Conservation (phyloP, 2,113 vertebrate genomes). For the Puma concolor region DNA sequence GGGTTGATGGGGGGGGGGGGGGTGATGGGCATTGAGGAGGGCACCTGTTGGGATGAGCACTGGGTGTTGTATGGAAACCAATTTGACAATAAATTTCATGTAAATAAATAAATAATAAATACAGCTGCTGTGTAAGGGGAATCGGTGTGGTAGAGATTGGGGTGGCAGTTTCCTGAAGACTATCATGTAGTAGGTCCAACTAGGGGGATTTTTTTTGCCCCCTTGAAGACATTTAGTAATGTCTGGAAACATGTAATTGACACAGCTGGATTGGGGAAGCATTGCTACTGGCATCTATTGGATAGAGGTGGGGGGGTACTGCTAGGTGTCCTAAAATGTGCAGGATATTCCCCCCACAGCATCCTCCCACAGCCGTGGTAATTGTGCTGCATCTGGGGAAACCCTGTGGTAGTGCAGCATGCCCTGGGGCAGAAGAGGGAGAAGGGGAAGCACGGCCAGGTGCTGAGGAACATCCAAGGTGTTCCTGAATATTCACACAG, state of each 20-base stretch:
- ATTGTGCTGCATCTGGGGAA: neutral
- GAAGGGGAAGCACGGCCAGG: fast-evolving
- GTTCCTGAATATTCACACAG: neutral
- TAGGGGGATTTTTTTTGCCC: neutral
- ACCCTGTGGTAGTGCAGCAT: too few relatives aligned
- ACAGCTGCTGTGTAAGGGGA: neutral
- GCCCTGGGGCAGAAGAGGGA: neutral
- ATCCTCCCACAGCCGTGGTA: neutral
- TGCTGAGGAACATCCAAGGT: neutral
- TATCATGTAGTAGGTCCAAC: neutral
- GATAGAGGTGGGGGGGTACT: neutral
- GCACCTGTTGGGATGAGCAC: too few relatives aligned
- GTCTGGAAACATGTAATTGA: neutral
- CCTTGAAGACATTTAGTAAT: neutral
- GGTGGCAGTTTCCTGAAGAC: neutral
- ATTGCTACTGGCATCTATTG: neutral
- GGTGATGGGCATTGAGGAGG: too few relatives aligned
- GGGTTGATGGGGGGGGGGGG: too few relatives aligned
- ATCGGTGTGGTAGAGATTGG: neutral
- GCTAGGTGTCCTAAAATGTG: neutral
- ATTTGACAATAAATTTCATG: too few relatives aligned
- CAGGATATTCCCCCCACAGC: fast-evolving
- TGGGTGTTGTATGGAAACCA: too few relatives aligned
- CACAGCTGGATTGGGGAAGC: neutral
- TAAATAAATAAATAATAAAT: too few relatives aligned